A percentile compares a stretch with the other conserved stretches of the same genome.
These are phyloP conservation scores for Podilymbus podiceps DNA, from an alignment of 2,113 vertebrate genomes.

Conservation along the genomic window DNA sequence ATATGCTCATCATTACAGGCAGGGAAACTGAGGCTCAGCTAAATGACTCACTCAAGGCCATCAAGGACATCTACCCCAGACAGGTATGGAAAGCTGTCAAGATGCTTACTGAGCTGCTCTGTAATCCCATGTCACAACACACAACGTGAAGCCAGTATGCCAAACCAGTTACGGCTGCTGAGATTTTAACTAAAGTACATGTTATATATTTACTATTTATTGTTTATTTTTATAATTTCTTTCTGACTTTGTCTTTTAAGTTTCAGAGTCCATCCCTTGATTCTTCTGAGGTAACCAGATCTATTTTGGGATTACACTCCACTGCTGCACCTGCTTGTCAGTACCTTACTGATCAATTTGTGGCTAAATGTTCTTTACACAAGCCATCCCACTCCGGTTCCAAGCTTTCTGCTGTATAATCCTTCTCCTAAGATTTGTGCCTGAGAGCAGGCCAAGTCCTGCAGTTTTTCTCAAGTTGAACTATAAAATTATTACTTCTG, in stretches of 20 bases:
- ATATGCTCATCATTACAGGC: not conserved
- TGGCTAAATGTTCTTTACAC: not conserved
- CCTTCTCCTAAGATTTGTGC: not conserved
- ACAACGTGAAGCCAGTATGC: not conserved
- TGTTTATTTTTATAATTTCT: not conserved
- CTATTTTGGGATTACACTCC: not conserved
- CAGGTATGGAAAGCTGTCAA: not conserved
- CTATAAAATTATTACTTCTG: not conserved
- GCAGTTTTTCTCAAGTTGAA: not conserved
- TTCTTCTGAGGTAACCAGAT: not conserved
- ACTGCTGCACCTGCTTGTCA: not conserved
- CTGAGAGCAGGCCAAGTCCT: not conserved
- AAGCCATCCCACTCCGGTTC: fast-evolving
- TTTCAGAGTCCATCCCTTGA: not conserved
- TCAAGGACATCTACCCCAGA: not conserved
- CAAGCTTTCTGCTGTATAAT: not conserved
- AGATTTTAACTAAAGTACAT: not conserved
- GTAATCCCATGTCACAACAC: not conserved
- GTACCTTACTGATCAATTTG: not conserved
- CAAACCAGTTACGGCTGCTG: not conserved
- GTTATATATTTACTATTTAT: not conserved
- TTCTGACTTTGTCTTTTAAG: not conserved
- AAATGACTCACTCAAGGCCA: not conserved
- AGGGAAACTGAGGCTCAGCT: not conserved
- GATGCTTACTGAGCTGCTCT: not conserved